These are phyloP conservation scores for Dasysyrphus albostriatus DNA, from an alignment of 2,888 invertebrate genomes.

Conservation along the genomic window DNA sequence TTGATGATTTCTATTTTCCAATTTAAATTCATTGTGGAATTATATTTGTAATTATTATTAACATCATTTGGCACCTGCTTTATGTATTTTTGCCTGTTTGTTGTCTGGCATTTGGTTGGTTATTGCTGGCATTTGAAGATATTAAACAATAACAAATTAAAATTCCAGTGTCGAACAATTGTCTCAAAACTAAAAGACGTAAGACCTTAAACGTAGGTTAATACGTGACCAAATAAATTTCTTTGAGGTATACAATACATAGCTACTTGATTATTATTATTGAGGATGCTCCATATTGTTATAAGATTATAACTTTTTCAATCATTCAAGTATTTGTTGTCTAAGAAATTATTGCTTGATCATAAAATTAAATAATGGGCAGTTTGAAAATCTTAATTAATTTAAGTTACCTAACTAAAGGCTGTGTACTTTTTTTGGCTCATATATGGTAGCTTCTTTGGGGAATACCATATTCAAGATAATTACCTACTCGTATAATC, in stretches of 20 bases:
- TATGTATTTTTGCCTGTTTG: neutral
- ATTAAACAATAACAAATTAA: slow-evolving; percentile 25
- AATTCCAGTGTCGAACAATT: slow-evolving; percentile 46
- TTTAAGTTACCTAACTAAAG: neutral
- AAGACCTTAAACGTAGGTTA: slow-evolving; percentile 43
- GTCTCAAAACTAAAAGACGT: slow-evolving; percentile 40
- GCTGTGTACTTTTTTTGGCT: neutral
- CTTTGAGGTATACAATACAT: neutral
- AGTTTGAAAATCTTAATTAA: neutral
- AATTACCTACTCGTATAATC: neutral
- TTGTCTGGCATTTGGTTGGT: slow-evolving; percentile 7
- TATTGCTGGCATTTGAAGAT: slow-evolving; percentile 15
- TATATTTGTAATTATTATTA: slow-evolving; percentile 54
- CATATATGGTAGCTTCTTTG: neutral
- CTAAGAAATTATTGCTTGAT: neutral
- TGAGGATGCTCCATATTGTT: slow-evolving; percentile 48
- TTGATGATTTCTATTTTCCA: slow-evolving; percentile 37
- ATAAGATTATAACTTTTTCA: neutral
- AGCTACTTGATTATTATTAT: slow-evolving; percentile 5
- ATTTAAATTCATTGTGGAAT: slow-evolving; percentile 43
- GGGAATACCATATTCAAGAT: neutral
- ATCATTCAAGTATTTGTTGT: neutral
- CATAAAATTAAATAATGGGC: slow-evolving; percentile 2
- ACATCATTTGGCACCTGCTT: slow-evolving; percentile 53
- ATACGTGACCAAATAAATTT: slow-evolving; percentile 37